A percentile compares a stretch with the other conserved stretches of the same genome.
Conservation (phyloP, 2,888 invertebrate genomes). For the Drosophila leonis region DNA sequence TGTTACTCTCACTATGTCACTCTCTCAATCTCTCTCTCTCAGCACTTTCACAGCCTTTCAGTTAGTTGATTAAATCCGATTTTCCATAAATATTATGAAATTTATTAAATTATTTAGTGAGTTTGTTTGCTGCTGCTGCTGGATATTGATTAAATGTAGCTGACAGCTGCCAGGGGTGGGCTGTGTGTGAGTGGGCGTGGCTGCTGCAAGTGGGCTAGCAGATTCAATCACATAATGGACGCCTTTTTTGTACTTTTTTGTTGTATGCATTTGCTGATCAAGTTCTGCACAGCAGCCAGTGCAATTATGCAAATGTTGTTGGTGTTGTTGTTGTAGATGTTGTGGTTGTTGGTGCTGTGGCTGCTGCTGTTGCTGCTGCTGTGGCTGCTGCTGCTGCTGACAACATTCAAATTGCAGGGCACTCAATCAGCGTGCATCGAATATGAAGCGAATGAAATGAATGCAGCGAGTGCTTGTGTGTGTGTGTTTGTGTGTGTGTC, state of each 20-base stretch:
- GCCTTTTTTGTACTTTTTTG: slow-evolving; percentile 1
- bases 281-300: slow-evolving; percentile 11
- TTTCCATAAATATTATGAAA: slow-evolving; percentile 2
- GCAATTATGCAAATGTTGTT: slow-evolving; percentile 72
- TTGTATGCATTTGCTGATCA: slow-evolving; percentile 13
- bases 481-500: slow-evolving; percentile 8
- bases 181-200: neutral
- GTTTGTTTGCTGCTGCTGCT: neutral
- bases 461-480: slow-evolving; percentile 15
- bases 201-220: neutral
- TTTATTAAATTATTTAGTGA: neutral
- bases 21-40: neutral
- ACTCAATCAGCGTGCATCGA: slow-evolving; percentile 73
- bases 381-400: slow-evolving; percentile 43
- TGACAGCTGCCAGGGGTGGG: neutral
- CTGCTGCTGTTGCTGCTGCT: slow-evolving; percentile 20
- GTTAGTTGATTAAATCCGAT: slow-evolving; percentile 12
- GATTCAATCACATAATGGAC: slow-evolving; percentile 30
- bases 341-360: slow-evolving; percentile 20
- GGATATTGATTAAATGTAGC: slow-evolving; percentile 21
- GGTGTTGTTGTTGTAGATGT: slow-evolving; percentile 18
- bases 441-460: slow-evolving; percentile 32
- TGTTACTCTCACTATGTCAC: neutral
- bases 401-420: slow-evolving; percentile 62
- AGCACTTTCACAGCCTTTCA: neutral